Percentiles rank a stretch among this genome's conserved stretches.
Conservation (phyloP, 2,113 vertebrate genomes). For the Perca fluviatilis region DNA sequence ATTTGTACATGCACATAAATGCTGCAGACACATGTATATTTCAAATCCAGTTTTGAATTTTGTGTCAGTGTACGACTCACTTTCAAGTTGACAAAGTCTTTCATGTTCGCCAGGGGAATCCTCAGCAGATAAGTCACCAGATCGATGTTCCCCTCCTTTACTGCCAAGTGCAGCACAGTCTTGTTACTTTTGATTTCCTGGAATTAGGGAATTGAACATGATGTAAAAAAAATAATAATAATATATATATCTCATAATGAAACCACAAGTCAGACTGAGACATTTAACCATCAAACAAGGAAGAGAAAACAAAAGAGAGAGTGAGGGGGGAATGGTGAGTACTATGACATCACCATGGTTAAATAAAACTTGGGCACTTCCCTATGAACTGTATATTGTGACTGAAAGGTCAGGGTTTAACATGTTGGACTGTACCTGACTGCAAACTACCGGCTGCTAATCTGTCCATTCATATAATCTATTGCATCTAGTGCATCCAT, state of each 20-base stretch:
- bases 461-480: neutral
- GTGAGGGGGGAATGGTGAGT: neutral
- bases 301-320: conserved; percentile 39
- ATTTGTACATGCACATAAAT: neutral
- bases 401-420: conserved; percentile 26
- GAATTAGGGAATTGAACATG: conserved; percentile 41
- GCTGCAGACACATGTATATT: neutral
- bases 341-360: conserved; percentile 22
- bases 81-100: conserved; percentile 92
- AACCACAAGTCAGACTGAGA: conserved; percentile 43
- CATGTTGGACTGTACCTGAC: neutral
- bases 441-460: neutral
- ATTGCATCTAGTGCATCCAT: neutral
- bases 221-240: conserved; percentile 8
- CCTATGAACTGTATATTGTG: neutral
- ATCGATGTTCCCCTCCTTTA: conserved; percentile 90
- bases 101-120: conserved; percentile 81
- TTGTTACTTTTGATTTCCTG: conserved; percentile 96
- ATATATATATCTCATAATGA: conserved; percentile 11
- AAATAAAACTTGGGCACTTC: conserved; percentile 39
- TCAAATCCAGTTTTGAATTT: conserved; percentile 19
- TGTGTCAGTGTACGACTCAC: conserved; percentile 72
- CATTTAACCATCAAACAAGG: conserved; percentile 24
- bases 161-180: conserved; percentile 90
- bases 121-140: conserved; percentile 88